Evolutionary conservation across 1,140 invertebrate species (phyloP).

Genomic region (Caerostris extrusa): DNA sequence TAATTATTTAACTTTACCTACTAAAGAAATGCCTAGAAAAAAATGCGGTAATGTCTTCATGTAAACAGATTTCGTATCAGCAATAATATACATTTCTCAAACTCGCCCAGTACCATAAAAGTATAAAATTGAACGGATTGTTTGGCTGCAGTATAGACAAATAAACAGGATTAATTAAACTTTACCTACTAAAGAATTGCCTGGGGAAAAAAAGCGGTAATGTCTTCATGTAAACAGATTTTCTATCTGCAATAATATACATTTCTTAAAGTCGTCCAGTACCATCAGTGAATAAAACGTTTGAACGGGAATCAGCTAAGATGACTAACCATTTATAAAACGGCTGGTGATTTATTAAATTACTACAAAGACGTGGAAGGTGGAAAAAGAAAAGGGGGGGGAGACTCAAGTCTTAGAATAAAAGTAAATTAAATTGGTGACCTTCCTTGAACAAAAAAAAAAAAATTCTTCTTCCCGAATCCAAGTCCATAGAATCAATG

Average conservation of each 20-base stretch:
- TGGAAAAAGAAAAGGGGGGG: not conserved
- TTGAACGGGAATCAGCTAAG: not conserved
- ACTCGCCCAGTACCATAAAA: not conserved
- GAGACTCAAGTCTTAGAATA: slow-evolving; percentile 2
- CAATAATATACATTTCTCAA: too few relatives aligned
- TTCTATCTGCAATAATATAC: not conserved
- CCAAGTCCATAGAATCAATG: slow-evolving; percentile 50
- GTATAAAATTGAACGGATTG: not conserved
- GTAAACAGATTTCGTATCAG: too few relatives aligned
- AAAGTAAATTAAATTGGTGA: slow-evolving; percentile 52
- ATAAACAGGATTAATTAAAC: too few relatives aligned
- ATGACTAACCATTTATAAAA: slow-evolving; percentile 47
- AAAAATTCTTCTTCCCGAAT: not conserved
- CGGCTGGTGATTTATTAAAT: slow-evolving; percentile 41
- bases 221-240: not conserved
- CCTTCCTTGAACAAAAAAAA: slow-evolving; percentile 9
- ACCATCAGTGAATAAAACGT: not conserved
- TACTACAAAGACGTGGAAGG: slow-evolving; percentile 23
- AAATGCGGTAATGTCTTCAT: too few relatives aligned
- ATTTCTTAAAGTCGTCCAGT: not conserved
- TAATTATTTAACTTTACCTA: too few relatives aligned
- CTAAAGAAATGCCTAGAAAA: too few relatives aligned
- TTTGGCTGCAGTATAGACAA: too few relatives aligned
- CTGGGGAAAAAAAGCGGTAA: not conserved
- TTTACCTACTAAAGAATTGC: too few relatives aligned